A percentile compares a stretch with the other conserved stretches of the same genome.
These are phyloP conservation scores for Cabera pusaria DNA, from an alignment of 2,888 invertebrate species.

Conservation along the genomic window DNA sequence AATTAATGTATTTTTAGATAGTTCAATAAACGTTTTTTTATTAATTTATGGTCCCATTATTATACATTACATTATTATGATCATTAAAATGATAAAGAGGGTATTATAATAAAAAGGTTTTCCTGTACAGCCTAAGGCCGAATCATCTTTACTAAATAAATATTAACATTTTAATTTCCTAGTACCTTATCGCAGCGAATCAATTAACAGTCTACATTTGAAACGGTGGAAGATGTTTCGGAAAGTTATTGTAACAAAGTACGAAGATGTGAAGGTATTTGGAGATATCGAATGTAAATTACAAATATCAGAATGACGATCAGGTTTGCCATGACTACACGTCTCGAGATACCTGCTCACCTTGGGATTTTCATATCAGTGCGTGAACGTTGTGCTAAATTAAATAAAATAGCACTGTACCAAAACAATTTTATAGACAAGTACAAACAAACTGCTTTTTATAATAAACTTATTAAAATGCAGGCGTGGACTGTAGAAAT, in stretches of 20 bases:
- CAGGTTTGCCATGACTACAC: constrained; percentile 25
- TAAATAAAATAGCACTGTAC: background rate
- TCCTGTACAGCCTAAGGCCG: constrained; percentile 15
- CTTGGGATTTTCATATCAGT: constrained; percentile 27
- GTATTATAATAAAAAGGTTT: constrained; percentile 16
- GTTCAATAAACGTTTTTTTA: background rate
- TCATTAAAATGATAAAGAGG: constrained; percentile 14
- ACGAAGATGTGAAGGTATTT: background rate
- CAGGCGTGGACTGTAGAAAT: no score
- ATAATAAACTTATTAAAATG: no score
- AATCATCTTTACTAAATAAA: constrained; percentile 10
- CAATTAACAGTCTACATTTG: no score
- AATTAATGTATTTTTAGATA: no score
- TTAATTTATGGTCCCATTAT: background rate
- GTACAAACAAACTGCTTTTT: no score
- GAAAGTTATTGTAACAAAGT: constrained; percentile 8
- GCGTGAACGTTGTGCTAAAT: constrained; percentile 15
- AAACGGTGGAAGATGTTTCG: no score
- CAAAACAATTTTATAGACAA: no score
- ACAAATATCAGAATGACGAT: constrained; percentile 19
- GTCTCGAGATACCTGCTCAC: constrained; percentile 25
- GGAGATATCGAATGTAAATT: constrained; percentile 14
- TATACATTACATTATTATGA: constrained; percentile 4
- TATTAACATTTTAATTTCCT: background rate
- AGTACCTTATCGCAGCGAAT: no score